Percentiles rank a stretch among this genome's conserved stretches.
phyloP scores from a whole-genome alignment of 1,140 invertebrate genomes.

The Euwallacea fornicatus region DNA sequence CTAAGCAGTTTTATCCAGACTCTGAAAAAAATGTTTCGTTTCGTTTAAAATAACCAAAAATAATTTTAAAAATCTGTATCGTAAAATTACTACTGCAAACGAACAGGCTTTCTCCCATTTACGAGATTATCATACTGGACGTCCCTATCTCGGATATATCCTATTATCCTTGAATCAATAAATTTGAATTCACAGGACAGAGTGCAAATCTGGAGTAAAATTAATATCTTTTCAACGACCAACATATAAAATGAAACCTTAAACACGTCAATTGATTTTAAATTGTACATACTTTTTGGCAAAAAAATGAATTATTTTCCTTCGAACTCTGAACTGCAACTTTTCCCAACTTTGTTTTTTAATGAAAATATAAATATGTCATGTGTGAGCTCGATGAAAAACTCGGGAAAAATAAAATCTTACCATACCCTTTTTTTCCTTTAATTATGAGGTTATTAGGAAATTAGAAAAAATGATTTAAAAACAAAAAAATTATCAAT shows the following conservation, averaged over 20 bases:
- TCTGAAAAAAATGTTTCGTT: neutral
- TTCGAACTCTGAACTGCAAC: neutral
- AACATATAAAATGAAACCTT: neutral
- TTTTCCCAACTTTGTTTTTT: neutral
- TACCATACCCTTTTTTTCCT: neutral
- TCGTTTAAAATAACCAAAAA: too few species aligned
- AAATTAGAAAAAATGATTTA: too few species aligned
- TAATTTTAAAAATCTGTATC: too few species aligned
- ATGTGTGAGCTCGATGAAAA: neutral
- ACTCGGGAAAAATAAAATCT: neutral
- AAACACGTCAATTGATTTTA: neutral
- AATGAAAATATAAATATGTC: neutral
- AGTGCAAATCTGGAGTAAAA: neutral
- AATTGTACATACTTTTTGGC: too few species aligned
- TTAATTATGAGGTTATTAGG: neutral
- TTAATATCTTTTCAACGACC: neutral
- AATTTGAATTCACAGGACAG: neutral
- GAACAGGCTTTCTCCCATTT: too few species aligned
- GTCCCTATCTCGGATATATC: too few species aligned
- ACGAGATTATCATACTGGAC: too few species aligned
- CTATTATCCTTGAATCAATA: too few species aligned
- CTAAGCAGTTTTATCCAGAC: neutral
- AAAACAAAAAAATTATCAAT: neutral
- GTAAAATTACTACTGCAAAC: too few species aligned
- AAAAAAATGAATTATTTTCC: neutral